Conservation (phyloP, 1,140 invertebrate genomes). For the Myzus persicae region DNA sequence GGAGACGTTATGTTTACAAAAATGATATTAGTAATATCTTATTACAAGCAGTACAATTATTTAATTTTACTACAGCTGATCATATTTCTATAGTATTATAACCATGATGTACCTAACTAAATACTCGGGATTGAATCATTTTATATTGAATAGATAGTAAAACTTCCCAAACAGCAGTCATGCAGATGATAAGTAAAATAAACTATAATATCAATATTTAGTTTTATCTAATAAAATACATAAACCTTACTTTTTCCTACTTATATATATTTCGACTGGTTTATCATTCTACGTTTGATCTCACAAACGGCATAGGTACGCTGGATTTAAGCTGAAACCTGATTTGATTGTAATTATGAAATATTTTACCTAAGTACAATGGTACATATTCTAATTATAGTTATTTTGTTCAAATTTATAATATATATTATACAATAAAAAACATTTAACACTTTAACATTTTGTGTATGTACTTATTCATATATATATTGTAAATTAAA, state of each 20-base stretch:
- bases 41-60: background rate
- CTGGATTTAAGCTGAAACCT: background rate
- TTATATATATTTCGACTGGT: background rate
- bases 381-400: background rate
- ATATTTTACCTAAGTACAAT: background rate
- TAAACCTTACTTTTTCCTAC: background rate
- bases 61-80: background rate
- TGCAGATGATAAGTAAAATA: background rate
- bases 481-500: background rate
- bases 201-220: background rate
- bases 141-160: background rate
- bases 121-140: background rate
- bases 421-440: background rate
- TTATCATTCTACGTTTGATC: background rate
- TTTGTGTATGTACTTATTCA: background rate
- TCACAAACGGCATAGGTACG: background rate
- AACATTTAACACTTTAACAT: background rate
- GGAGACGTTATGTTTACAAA: background rate
- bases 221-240: background rate
- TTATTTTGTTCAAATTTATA: background rate
- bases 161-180: too few species aligned
- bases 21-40: background rate
- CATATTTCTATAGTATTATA: background rate
- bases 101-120: background rate
- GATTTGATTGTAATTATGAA: background rate